These are phyloP conservation scores for Chiloscyllium plagiosum DNA, from an alignment of 2,113 vertebrate species.

Conservation along the genomic window DNA sequence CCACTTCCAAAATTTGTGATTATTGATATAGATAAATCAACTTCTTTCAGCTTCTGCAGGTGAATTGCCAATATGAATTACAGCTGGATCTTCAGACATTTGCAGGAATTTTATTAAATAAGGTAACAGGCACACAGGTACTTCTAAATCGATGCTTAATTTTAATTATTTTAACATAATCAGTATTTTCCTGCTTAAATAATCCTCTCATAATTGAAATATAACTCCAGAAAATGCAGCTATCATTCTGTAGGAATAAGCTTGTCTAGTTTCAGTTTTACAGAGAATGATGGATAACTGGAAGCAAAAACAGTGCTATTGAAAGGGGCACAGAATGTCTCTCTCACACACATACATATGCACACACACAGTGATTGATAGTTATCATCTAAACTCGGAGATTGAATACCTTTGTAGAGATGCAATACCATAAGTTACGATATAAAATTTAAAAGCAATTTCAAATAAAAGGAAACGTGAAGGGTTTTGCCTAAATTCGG, in stretches of 20 bases:
- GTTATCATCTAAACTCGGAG: neutral
- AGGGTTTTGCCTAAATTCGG: neutral
- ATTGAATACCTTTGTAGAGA: neutral
- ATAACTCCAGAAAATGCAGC: neutral
- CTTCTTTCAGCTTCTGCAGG: neutral
- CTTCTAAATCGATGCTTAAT: neutral
- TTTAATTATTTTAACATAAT: neutral
- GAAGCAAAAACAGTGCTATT: neutral
- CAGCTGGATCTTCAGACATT: neutral
- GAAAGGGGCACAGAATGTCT: neutral
- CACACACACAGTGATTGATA: neutral
- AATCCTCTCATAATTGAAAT: neutral
- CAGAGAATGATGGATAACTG: neutral
- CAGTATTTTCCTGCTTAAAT: neutral
- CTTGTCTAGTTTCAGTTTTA: neutral
- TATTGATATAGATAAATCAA: constrained; percentile 3
- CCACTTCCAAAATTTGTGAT: neutral
- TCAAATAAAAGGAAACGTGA: neutral
- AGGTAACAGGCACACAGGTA: neutral
- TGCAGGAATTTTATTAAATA: neutral
- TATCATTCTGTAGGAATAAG: neutral
- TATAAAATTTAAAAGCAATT: neutral
- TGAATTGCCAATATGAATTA: neutral
- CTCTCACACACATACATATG: neutral
- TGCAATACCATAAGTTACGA: neutral